Percentiles rank a stretch among this genome's conserved stretches.
These are phyloP conservation scores for Mya arenaria DNA, from an alignment of 1,140 invertebrate genomes.

Conservation along the genomic window DNA sequence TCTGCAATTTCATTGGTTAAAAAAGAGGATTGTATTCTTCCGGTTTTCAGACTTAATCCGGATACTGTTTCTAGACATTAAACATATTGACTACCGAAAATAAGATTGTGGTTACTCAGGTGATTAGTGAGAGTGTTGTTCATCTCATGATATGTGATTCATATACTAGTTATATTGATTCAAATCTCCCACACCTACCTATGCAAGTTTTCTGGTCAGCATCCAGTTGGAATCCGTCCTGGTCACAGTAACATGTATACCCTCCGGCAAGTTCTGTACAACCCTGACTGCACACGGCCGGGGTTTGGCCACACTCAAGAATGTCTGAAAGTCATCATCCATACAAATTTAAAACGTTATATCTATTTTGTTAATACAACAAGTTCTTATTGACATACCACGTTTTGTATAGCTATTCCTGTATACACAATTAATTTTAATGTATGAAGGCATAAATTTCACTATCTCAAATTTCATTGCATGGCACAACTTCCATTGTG, in stretches of 20 bases:
- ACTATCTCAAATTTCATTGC: not conserved
- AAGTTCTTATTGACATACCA: not conserved
- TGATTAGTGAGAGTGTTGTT: too few relatives aligned
- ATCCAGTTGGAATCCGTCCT: slow-evolving; percentile 25
- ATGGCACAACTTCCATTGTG: not conserved
- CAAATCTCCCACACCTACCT: not conserved
- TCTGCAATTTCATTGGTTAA: not conserved
- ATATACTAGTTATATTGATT: not conserved
- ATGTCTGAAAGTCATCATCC: slow-evolving; percentile 51
- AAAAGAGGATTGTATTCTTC: not conserved
- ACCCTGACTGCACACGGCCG: slow-evolving; percentile 15
- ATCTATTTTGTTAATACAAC: too few relatives aligned
- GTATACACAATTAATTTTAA: not conserved
- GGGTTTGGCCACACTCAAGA: slow-evolving; percentile 16
- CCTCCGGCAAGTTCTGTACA: slow-evolving; percentile 20
- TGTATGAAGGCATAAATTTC: not conserved
- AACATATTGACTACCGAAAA: not conserved
- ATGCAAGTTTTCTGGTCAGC: slow-evolving; percentile 32
- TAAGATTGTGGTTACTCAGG: too few relatives aligned
- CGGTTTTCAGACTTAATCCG: not conserved
- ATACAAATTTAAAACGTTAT: too few relatives aligned
- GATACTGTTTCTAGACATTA: not conserved
- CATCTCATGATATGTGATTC: not conserved
- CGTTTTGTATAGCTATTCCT: not conserved
- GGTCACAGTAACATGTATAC: slow-evolving; percentile 28